Evolutionary conservation across 2,113 vertebrate species (phyloP).

Genomic region (Nicator chloris): DNA sequence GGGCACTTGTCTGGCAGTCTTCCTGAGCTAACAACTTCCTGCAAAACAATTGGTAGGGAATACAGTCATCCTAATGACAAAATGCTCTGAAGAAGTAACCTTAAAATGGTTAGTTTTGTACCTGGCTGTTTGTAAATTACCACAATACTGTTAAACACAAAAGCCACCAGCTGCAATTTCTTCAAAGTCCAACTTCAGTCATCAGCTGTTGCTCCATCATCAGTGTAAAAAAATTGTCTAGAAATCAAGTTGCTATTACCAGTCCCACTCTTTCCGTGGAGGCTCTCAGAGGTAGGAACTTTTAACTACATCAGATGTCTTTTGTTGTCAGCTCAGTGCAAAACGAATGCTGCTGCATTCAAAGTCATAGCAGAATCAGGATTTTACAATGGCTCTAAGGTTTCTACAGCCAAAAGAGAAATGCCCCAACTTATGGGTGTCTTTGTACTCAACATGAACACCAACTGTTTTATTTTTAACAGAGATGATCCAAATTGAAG

Average conservation of each 20-base stretch:
- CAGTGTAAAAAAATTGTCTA: not conserved
- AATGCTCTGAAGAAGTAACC: not conserved
- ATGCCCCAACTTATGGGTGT: not conserved
- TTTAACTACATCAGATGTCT: not conserved
- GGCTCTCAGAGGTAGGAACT: not conserved
- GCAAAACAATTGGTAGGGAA: not conserved
- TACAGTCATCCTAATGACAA: not conserved
- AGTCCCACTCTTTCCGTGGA: not conserved
- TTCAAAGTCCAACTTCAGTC: not conserved
- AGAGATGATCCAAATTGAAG: not conserved
- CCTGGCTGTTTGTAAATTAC: not conserved
- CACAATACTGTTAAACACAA: not conserved
- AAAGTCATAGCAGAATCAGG: not conserved
- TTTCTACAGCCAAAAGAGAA: not conserved
- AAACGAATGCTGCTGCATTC: not conserved
- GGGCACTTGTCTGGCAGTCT: not conserved
- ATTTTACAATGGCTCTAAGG: not conserved
- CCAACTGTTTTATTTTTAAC: not conserved
- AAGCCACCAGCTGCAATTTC: not conserved
- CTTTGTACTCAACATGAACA: not conserved
- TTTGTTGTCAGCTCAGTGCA: not conserved
- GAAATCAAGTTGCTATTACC: not conserved
- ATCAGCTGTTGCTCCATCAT: not conserved
- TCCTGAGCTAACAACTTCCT: not conserved
- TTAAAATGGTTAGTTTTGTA: not conserved